Evolutionary conservation across 2,888 invertebrate genomes (phyloP), one percentile per base, ranked within the genome.

Genomic region (Dorcus hopei): DNA sequence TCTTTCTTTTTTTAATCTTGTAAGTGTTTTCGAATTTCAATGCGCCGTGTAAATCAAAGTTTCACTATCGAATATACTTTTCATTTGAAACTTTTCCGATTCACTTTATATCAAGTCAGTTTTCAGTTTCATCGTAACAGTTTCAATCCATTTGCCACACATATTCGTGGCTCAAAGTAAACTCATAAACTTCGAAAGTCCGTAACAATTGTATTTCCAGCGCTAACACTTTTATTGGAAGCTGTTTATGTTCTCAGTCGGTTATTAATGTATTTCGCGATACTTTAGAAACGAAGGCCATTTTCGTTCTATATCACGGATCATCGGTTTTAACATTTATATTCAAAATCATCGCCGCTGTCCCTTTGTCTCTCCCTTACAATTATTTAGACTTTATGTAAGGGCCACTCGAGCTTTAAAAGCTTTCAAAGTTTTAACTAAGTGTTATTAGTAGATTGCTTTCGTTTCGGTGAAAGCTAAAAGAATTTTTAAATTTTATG

Each of bases 61-160:
- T 70, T 68, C 69, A 69, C 68, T 68, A 68, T 68, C 65, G 63
- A 63, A 58, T 64, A 63, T 68, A 69, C 69, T 72, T 68, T 69
- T 68, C 66, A 70, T 67, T 68, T 66, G 57, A 62, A 67, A 68
- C 61, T 68, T 69, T 66, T 65, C 64, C 65, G 64, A 70, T 69
- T 66, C 65, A 64, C 65, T 70, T 67, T 67, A 66, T 61, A 52
- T 61, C 40, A 43, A 43, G 55, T 48, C 58, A 52, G 57, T 64
- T 60, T 62, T 61, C 62, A 55, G 52, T 63, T 63, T 61, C 58
- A 57, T 54, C 47, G 58, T 50, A 40, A 61, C 60, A 61, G 60
- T 63, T 65, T 59, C 57, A 55, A 52, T 57, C 65, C 52, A 62
- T 63, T 65, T 62, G 49, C 60, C 55, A 47, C 60, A 60, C 58